A percentile compares a stretch with the other conserved stretches of the same genome.
Evolutionary conservation across 2,797 vertebrate genomes (phyloP).

Genomic region (Coranthus polyacanthus): DNA sequence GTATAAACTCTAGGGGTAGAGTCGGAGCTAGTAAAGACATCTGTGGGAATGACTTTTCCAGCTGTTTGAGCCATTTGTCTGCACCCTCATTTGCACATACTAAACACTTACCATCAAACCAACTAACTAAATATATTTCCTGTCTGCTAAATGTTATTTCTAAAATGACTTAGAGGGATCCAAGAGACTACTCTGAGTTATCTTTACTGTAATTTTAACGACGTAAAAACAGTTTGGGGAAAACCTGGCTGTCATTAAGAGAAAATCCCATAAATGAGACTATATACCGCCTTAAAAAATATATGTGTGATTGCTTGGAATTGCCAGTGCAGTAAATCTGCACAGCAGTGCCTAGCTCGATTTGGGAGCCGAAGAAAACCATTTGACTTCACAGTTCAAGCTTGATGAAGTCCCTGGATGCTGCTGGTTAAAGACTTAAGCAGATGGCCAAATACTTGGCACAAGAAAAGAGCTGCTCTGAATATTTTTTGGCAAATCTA

Average conservation of each 20-base stretch:
- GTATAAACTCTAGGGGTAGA: conserved; percentile 28
- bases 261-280: conserved; percentile 74
- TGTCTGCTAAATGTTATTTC: conserved; percentile 58
- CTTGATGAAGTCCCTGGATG: conserved; percentile 83
- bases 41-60: conserved; percentile 51
- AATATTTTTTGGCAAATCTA: conserved; percentile 85
- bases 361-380: conserved; percentile 78
- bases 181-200: conserved; percentile 62
- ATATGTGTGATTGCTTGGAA: conserved; percentile 66
- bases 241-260: conserved; percentile 73
- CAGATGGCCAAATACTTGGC: conserved; percentile 88
- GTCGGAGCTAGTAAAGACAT: conserved; percentile 36
- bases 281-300: conserved; percentile 71
- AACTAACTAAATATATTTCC: conserved; percentile 51
- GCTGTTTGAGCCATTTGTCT: conserved; percentile 63
- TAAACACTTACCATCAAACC: conserved; percentile 69
- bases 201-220: conserved; percentile 63
- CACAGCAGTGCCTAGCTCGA: conserved; percentile 73
- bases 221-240: conserved; percentile 67
- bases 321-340: conserved; percentile 77
- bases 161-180: conserved; percentile 39
- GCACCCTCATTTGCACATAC: conserved; percentile 70
- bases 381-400: conserved; percentile 83
- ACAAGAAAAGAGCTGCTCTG: conserved; percentile 80
- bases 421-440: conserved; percentile 84